phyloP scores from a whole-genome alignment of 2,888 invertebrate genomes.

The Leptinotarsa tumamoca region DNA sequence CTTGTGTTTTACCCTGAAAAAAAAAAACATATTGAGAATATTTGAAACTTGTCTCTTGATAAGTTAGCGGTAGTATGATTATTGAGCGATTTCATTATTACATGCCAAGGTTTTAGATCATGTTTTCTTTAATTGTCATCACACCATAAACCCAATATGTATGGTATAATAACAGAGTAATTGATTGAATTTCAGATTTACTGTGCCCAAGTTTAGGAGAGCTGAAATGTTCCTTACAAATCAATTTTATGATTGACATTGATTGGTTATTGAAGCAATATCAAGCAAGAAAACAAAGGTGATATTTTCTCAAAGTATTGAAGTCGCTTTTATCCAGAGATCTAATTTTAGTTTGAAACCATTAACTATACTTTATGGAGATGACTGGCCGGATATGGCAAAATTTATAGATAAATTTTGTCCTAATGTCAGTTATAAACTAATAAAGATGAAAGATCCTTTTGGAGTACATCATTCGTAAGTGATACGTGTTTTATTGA shows the following conservation, averaged over 20 bases:
- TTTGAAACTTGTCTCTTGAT: too few relatives aligned
- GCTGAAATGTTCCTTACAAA: constrained; percentile 81
- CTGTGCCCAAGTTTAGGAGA: constrained; percentile 82
- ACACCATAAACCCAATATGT: too few relatives aligned
- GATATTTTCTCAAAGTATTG: constrained; percentile 47
- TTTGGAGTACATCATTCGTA: constrained; percentile 91
- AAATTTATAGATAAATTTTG: constrained; percentile 68
- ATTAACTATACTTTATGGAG: constrained; percentile 83
- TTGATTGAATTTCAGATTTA: constrained; percentile 73
- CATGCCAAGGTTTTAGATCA: too few relatives aligned
- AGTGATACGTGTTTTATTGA: constrained; percentile 58
- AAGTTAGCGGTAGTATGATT: too few relatives aligned
- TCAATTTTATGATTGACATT: constrained; percentile 93
- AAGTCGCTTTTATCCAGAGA: constrained; percentile 12
- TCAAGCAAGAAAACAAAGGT: constrained; percentile 79
- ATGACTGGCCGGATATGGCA: constrained; percentile 69
- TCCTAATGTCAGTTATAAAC: constrained; percentile 75
- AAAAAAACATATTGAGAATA: too few relatives aligned
- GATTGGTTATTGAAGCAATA: constrained; percentile 92
- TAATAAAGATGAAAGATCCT: constrained; percentile 79
- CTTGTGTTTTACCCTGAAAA: too few relatives aligned
- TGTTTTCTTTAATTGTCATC: too few relatives aligned
- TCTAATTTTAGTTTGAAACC: constrained; percentile 71
- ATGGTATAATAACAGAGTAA: neutral
- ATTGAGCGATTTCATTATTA: too few relatives aligned